Base-by-base conservation (phyloP, 2,797 vertebrate genomes). In the Neostethus bicornis region DNA sequence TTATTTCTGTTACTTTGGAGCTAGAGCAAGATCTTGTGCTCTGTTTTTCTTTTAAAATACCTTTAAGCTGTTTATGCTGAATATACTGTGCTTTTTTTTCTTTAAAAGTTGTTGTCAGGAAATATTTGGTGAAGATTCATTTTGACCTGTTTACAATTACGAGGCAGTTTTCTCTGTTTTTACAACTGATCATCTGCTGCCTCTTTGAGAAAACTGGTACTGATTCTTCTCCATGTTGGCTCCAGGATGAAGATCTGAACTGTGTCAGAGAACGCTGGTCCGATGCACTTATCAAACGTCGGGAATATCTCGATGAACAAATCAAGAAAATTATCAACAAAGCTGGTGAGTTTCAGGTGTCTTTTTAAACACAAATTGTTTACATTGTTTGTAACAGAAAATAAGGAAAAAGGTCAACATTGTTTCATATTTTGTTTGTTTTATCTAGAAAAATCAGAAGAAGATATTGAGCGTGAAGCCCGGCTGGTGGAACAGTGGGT, bases 321-420 rank as follows among this genome's bases (percentile, higher is more conserved):
- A 97, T 99, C 74, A 95, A 98, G 80, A 98, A 95, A 89, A 95
- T 99, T 84, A 97, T 95, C 87, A 95, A 96, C 85, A 99, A 98
- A 68, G 92, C 92, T 65, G 96, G 97, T 97, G 70, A 35, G 86
- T 69, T 3, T 0, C 2, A 0, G 1, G 16, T 28, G 26, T 32
- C n/a, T n/a, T n/a, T n/a, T n/a, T n/a, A n/a, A n/a, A n/a, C n/a
- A n/a, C n/a, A n/a, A n/a, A n/a, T n/a, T n/a, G n/a, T n/a, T n/a
- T n/a, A n/a, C n/a, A n/a, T n/a, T n/a, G n/a, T n/a, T n/a, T n/a
- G n/a, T n/a, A n/a, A n/a, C n/a, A n/a, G n/a, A n/a, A n/a, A n/a
- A n/a, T n/a, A n/a, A n/a, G n/a, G n/a, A n/a, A n/a, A n/a, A n/a
- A n/a, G n/a, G n/a, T n/a, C n/a, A n/a, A n/a, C n/a, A n/a, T n/a